Evolutionary conservation across 2,888 invertebrate genomes (phyloP).

Genomic region (Bellardia pandia): DNA sequence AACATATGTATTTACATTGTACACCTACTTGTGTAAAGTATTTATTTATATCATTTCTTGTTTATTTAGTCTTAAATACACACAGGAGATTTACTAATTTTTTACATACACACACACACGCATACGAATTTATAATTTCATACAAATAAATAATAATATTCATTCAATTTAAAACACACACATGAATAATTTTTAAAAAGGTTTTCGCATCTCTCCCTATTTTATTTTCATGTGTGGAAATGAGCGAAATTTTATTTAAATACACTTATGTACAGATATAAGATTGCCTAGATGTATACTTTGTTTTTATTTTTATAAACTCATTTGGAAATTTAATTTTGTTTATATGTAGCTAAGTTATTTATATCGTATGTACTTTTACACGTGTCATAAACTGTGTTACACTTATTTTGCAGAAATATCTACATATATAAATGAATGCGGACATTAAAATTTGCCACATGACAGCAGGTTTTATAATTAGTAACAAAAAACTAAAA

Average conservation of each 20-base stretch:
- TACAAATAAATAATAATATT: conserved; percentile 13
- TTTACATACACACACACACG: neutral
- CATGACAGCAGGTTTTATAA: too few species aligned
- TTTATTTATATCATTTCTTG: conserved; percentile 63
- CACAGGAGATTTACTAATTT: conserved; percentile 55
- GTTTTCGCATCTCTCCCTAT: neutral
- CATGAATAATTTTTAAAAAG: conserved; percentile 44
- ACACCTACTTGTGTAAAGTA: neutral
- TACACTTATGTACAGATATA: neutral
- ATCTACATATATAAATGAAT: too few species aligned
- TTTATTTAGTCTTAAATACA: conserved; percentile 70
- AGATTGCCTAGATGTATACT: conserved; percentile 20
- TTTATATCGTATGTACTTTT: conserved; percentile 6
- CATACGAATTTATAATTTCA: neutral
- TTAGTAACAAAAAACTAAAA: too few species aligned
- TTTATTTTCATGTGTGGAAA: neutral
- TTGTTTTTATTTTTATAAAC: neutral
- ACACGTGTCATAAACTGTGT: conserved; percentile 1
- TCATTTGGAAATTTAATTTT: conserved; percentile 5
- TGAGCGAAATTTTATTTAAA: conserved; percentile 8
- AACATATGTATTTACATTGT: neutral
- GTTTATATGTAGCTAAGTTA: conserved; percentile 9
- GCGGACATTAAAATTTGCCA: too few species aligned
- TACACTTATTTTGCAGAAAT: neutral
- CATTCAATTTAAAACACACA: conserved; percentile 30